Evolutionary conservation across 2,888 invertebrate species (phyloP).

Genomic region (Scaptomyza reducta): DNA sequence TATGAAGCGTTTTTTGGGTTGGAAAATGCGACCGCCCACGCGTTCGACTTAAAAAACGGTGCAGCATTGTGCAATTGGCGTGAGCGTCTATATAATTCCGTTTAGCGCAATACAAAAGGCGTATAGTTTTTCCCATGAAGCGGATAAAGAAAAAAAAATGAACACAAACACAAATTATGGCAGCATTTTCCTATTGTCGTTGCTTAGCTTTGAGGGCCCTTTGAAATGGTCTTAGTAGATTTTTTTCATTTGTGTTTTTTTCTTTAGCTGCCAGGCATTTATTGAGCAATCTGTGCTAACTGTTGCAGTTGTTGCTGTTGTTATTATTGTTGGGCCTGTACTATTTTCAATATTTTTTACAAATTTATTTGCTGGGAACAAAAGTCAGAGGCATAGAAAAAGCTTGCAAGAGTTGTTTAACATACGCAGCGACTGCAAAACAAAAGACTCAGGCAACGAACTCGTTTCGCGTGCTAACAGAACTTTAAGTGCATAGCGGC

Average conservation of each 20-base stretch:
- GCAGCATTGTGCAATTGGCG: constrained; percentile 73
- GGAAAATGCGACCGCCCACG: constrained; percentile 38
- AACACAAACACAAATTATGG: constrained; percentile 67
- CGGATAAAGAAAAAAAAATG: constrained; percentile 18
- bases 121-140: constrained; percentile 70
- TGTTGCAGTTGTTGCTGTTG: constrained; percentile 27
- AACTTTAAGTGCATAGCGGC: constrained; percentile 27
- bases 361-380: constrained; percentile 78
- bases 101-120: constrained; percentile 71
- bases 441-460: constrained; percentile 74
- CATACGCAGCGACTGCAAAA: constrained; percentile 40
- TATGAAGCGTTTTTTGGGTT: constrained; percentile 4
- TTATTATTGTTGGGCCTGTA: constrained; percentile 39
- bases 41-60: constrained; percentile 8
- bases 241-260: constrained; percentile 24
- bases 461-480: constrained; percentile 38
- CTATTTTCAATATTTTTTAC: constrained; percentile 72
- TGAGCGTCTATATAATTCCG: constrained; percentile 76
- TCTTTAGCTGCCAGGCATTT: constrained; percentile 54
- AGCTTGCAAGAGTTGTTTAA: constrained; percentile 23
- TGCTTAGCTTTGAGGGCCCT: constrained; percentile 54
- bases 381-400: constrained; percentile 36
- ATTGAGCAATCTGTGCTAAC: constrained; percentile 55
- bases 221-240: constrained; percentile 52
- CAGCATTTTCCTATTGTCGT: constrained; percentile 73